Base-by-base conservation (phyloP, 1,140 invertebrate genomes). In the Leptinotarsa texana region DNA sequence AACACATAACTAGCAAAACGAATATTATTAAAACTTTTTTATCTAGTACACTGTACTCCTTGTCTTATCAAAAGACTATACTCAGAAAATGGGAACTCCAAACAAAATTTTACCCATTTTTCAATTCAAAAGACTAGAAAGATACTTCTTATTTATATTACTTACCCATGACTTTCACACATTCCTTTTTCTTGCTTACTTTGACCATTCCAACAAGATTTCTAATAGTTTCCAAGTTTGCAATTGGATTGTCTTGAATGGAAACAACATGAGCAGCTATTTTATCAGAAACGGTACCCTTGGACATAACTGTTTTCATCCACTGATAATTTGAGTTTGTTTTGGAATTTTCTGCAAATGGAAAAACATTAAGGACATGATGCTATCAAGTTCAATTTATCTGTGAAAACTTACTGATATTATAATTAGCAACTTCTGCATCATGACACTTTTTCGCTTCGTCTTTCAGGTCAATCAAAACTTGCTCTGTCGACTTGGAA, bases 221-320 rank as follows among this genome's bases (percentile, higher is more conserved):
- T 67, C 90, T 89, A 8, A 98, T 81, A 68, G 90, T 89, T 21
- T 86, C 81, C 6, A 98, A 83, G 85, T 94, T 95, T 83, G 94
- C 92, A 33, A 96, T 87, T 2, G 95, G 93, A 80, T 93, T 93
- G 80, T 97, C 92, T 88, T 97, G 93, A 73, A 97, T 91, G 18
- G 93, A 84, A 11, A 98, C 86, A 27, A 93, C 93, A 65, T 91
- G 90, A 2, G 96, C 96, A 42, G 96, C 95, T 63, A 97, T 89
- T 87, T 93, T 95, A 86, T 98, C 96, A 1, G 90, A 89, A 2
- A 92, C 89, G 8, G 95, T 96, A 65, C 96, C 96, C 78, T 92
- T 92, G 24, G 89, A 87, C 65, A 96, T 86, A 6, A 96, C 90
- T 18, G 93, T 95, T 78, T 92, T 91, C 74, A 96, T 90, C 95